These are phyloP conservation scores for Ptychochromis oligacanthus DNA, from an alignment of 2,113 vertebrate genomes.

Conservation along the genomic window DNA sequence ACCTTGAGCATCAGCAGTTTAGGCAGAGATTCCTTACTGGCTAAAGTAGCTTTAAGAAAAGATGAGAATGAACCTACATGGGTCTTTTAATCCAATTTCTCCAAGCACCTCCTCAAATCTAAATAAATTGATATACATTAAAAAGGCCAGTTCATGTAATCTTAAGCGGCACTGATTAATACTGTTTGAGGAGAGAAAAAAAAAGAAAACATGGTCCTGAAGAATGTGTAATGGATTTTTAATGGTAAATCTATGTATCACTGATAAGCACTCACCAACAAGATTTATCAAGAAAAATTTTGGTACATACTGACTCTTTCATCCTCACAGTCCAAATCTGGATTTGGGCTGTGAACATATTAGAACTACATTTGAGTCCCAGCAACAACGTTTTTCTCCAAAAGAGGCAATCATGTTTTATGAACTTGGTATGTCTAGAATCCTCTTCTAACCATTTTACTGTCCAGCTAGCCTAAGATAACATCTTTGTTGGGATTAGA, in stretches of 20 bases:
- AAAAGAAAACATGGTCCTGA: background rate
- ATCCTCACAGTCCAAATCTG: background rate
- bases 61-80: background rate
- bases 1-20: background rate
- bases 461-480: background rate
- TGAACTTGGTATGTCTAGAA: background rate
- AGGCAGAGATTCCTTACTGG: background rate
- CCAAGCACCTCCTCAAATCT: background rate
- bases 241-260: background rate
- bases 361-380: too few relatives aligned
- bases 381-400: too few relatives aligned
- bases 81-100: background rate
- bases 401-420: background rate
- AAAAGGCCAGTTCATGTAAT: background rate
- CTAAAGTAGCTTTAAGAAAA: background rate
- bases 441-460: background rate
- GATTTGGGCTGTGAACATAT: accelerated
- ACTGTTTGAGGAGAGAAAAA: background rate
- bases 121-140: background rate
- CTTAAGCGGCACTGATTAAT: background rate
- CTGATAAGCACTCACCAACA: background rate
- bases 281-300: background rate
- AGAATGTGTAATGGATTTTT: background rate
- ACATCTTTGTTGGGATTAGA: background rate
- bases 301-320: background rate